Evolutionary conservation across 2,797 vertebrate species (phyloP).

Genomic region (Picus viridis): DNA sequence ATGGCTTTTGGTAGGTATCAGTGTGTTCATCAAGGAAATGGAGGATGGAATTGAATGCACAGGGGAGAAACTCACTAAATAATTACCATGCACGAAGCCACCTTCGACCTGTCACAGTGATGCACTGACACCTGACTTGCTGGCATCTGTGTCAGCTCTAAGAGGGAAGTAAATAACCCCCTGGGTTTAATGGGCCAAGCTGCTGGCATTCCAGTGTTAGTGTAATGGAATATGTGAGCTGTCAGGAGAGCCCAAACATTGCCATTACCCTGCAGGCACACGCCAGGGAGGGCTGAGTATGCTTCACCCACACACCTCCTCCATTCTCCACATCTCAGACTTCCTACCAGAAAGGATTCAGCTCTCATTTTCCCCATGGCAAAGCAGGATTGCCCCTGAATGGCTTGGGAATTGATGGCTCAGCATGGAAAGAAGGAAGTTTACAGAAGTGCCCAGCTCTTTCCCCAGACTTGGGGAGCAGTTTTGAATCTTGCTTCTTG

Average conservation of each 20-base stretch:
- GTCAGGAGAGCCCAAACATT: background rate
- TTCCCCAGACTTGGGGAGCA: accelerated
- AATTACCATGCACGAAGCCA: background rate
- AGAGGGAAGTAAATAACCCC: background rate
- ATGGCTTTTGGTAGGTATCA: background rate
- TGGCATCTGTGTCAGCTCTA: background rate
- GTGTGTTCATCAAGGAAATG: background rate
- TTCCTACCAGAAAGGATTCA: too few relatives aligned
- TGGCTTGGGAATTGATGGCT: background rate
- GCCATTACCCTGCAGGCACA: background rate
- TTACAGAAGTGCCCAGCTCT: background rate
- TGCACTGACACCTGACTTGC: background rate
- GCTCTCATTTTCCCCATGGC: accelerated
- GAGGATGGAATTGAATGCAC: background rate
- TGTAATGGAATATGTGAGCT: background rate
- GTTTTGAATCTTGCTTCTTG: background rate
- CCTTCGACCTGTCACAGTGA: constrained; percentile 3
- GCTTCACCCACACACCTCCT: background rate
- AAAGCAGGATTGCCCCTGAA: background rate
- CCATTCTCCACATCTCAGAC: background rate
- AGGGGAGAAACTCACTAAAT: background rate
- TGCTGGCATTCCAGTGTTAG: background rate
- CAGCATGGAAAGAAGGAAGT: background rate
- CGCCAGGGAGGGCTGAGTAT: background rate
- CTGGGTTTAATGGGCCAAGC: background rate